A percentile compares a stretch with the other conserved stretches of the same genome.
Conservation (phyloP, 2,888 invertebrate species). For the Cactoblastis cactorum region DNA sequence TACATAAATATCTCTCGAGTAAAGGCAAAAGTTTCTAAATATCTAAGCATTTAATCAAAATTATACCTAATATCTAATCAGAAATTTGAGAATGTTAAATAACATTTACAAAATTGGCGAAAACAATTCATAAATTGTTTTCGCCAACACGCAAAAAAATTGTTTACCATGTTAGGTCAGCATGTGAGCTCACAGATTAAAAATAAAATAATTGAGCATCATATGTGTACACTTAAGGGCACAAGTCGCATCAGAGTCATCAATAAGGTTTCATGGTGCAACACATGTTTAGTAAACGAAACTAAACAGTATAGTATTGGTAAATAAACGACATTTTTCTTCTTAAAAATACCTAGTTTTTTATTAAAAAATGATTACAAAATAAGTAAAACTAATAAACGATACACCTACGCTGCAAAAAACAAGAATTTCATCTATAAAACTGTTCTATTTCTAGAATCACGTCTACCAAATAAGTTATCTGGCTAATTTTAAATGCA, state of each 20-base stretch:
- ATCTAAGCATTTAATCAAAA: background rate
- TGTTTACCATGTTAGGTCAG: constrained; percentile 2
- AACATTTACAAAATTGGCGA: constrained; percentile 1
- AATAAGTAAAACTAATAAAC: background rate
- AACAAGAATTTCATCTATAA: background rate
- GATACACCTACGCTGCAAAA: background rate
- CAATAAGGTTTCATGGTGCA: background rate
- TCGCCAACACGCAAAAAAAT: background rate
- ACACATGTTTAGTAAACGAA: no score
- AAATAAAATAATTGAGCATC: constrained; percentile 2
- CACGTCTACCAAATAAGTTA: background rate
- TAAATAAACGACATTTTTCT: no score
- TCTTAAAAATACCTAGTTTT: background rate
- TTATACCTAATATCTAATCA: background rate
- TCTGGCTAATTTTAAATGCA: background rate
- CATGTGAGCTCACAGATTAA: background rate
- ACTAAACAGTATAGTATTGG: no score
- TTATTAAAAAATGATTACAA: background rate
- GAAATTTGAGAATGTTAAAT: background rate
- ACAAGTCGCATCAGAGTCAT: background rate
- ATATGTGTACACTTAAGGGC: background rate
- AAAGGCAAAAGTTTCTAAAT: no score
- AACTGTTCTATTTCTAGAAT: background rate
- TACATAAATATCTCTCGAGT: no score
- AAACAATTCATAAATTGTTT: background rate